Conservation (phyloP, 2,888 invertebrate genomes). For the Eretmocerus hayati region DNA sequence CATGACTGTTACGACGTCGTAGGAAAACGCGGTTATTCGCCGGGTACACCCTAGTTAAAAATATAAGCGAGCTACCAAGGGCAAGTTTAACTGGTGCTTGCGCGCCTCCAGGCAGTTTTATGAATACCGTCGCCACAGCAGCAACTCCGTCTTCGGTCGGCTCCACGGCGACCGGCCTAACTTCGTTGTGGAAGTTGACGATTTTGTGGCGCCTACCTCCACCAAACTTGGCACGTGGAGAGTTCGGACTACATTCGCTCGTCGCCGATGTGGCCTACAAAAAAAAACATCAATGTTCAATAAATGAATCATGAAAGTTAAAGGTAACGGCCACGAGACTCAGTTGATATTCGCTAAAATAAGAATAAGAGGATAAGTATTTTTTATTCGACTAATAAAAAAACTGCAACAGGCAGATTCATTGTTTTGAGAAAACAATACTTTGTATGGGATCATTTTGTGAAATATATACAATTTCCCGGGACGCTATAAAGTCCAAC, state of each 20-base stretch:
- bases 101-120: conserved; percentile 80
- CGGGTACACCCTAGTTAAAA: conserved; percentile 59
- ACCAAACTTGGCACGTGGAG: conserved; percentile 37
- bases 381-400: no score
- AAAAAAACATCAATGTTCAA: no score
- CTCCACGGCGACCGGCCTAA: conserved; percentile 83
- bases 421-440: no score
- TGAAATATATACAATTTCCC: no score
- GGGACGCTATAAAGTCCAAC: no score
- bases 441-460: no score
- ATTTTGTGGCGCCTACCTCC: conserved; percentile 37
- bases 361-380: no score
- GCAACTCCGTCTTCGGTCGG: conserved; percentile 83
- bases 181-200: conserved; percentile 48
- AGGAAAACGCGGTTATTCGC: conserved; percentile 54
- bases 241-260: conserved; percentile 38
- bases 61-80: conserved; percentile 72
- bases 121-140: conserved; percentile 86
- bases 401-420: no score
- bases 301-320: no score
- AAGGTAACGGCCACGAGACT: no score
- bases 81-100: conserved; percentile 73
- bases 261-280: conserved; percentile 15
- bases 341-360: no score
- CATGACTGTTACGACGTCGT: conserved; percentile 55